Conservation (phyloP, 2,797 vertebrate species). For the Alfaro cultratus region DNA sequence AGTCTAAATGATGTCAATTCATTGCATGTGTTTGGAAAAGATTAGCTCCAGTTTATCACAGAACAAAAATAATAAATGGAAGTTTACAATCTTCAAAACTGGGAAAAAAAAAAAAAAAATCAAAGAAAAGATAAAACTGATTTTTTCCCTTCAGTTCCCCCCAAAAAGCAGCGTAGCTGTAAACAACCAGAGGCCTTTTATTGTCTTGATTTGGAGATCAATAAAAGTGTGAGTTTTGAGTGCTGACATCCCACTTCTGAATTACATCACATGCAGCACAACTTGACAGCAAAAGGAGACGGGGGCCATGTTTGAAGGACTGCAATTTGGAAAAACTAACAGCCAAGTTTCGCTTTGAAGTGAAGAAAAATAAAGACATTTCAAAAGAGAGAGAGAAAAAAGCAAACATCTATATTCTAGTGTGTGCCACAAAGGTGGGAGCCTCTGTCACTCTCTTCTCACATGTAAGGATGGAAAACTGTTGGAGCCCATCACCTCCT, state of each 20-base stretch:
- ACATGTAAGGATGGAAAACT: not conserved
- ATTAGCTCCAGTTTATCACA: not conserved
- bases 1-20: not conserved
- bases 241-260: not conserved
- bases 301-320: not conserved
- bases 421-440: not conserved
- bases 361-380: not conserved
- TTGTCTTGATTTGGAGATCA: slow-evolving; percentile 9
- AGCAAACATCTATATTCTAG: not conserved
- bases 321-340: not conserved
- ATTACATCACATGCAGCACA: not conserved
- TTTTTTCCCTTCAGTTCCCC: not conserved
- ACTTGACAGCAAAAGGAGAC: not conserved
- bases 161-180: not conserved
- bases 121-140: not conserved
- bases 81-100: not conserved
- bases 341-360: not conserved
- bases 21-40: not conserved
- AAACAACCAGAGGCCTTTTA: not conserved
- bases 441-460: not conserved
- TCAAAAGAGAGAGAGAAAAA: not conserved
- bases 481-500: not conserved
- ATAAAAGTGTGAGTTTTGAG: not conserved
- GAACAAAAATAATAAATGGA: not conserved
- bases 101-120: not conserved